These are phyloP conservation scores for Cephonodes hylas DNA, from an alignment of 2,888 invertebrate genomes.

Conservation along the genomic window DNA sequence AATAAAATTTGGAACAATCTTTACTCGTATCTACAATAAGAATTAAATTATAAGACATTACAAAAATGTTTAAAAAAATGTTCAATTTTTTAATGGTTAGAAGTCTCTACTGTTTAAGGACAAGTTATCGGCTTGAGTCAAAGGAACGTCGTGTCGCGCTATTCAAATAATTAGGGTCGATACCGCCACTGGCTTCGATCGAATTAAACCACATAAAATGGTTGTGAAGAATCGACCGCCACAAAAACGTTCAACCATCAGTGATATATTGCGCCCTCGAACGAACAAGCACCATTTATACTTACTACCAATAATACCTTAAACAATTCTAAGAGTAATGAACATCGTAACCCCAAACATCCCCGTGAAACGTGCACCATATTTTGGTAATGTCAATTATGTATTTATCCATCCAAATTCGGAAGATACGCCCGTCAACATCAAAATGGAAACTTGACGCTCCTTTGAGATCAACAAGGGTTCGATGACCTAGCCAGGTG, in stretches of 20 bases:
- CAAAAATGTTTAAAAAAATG: neutral
- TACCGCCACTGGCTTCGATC: constrained; percentile 61
- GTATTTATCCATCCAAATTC: constrained; percentile 50
- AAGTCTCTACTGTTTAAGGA: constrained; percentile 38
- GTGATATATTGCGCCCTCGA: constrained; percentile 52
- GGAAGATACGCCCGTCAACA: constrained; percentile 42
- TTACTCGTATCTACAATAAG: neutral
- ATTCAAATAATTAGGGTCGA: constrained; percentile 77
- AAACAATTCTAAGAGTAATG: constrained; percentile 34
- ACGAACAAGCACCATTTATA: constrained; percentile 44
- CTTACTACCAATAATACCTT: constrained; percentile 53
- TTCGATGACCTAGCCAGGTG: constrained; percentile 71
- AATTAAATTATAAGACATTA: neutral
- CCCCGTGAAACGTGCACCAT: constrained; percentile 35
- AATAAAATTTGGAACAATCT: neutral
- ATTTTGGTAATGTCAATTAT: constrained; percentile 45
- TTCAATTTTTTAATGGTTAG: neutral
- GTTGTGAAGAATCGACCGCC: constrained; percentile 42
- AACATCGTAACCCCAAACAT: constrained; percentile 20
- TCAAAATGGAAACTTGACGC: constrained; percentile 53
- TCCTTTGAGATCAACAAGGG: constrained; percentile 42
- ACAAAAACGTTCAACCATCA: constrained; percentile 57
- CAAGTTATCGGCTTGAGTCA: constrained; percentile 65
- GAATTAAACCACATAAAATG: constrained; percentile 75
- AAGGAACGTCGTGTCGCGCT: constrained; percentile 67